phyloP scores from a whole-genome alignment of 2,797 vertebrate genomes.

The Micrastur ruficollis region DNA sequence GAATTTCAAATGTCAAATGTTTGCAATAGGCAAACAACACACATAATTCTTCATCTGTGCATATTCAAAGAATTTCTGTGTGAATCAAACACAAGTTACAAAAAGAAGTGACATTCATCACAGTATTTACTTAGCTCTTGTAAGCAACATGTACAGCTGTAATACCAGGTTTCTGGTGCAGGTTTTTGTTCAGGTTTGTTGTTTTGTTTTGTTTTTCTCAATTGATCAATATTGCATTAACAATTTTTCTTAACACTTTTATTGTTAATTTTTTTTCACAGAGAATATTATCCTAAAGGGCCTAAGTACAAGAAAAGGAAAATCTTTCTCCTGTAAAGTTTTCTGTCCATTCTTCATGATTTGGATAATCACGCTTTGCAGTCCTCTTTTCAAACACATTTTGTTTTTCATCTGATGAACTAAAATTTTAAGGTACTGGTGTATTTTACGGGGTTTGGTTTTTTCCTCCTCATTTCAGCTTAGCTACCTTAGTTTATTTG shows the following conservation, averaged over 20 bases:
- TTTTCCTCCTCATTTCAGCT: not conserved
- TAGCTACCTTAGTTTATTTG: not conserved
- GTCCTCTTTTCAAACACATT: not conserved
- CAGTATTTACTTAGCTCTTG: not conserved
- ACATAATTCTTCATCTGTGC: slow-evolving; percentile 36
- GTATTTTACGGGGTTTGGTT: fast-evolving
- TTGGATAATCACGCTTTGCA: not conserved
- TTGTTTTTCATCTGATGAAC: not conserved
- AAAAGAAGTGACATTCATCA: not conserved
- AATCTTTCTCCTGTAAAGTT: not conserved
- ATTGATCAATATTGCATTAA: not conserved
- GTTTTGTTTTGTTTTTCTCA: not conserved
- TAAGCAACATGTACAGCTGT: not conserved
- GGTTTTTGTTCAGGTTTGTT: not conserved
- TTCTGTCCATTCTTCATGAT: not conserved
- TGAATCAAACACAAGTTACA: not conserved
- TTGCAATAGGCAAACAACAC: slow-evolving; percentile 42
- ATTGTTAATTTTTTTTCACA: not conserved
- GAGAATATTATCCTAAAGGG: not conserved
- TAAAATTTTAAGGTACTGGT: not conserved
- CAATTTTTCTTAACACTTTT: not conserved
- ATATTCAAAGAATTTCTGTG: slow-evolving; percentile 14
- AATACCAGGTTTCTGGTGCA: not conserved
- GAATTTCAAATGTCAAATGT: slow-evolving; percentile 63
- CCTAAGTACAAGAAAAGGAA: not conserved